Percentiles rank a stretch among this genome's conserved stretches.
Evolutionary conservation across 2,797 vertebrate genomes (phyloP).

Genomic region (Sarcophilus harrisii): DNA sequence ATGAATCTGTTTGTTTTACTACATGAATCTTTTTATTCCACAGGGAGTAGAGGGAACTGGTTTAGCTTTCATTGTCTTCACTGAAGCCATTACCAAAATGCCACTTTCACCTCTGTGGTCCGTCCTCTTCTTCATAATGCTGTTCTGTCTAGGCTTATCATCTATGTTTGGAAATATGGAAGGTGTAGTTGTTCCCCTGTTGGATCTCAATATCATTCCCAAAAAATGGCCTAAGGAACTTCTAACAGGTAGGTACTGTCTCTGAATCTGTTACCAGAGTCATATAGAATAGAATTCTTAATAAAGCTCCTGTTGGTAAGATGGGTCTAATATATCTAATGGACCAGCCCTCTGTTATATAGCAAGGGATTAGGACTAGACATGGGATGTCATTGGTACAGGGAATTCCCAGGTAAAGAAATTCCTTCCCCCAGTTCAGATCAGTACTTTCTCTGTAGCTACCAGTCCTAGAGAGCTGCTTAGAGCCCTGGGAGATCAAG

Average conservation of each 20-base stretch:
- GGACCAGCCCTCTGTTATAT: background rate
- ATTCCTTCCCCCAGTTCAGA: background rate
- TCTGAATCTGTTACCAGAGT: background rate
- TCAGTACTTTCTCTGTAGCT: background rate
- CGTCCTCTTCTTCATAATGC: slow-evolving; percentile 95
- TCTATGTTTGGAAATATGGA: slow-evolving; percentile 97
- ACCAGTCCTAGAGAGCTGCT: background rate
- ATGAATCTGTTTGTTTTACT: background rate
- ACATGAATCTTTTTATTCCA: slow-evolving; percentile 20
- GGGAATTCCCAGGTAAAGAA: background rate
- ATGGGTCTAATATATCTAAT: background rate
- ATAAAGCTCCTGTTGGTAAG: background rate
- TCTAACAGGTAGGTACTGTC: slow-evolving; percentile 85
- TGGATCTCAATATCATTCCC: slow-evolving; percentile 89
- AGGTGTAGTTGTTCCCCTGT: slow-evolving; percentile 91
- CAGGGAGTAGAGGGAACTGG: slow-evolving; percentile 95
- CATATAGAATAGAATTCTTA: background rate
- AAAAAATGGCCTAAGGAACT: slow-evolving; percentile 91
- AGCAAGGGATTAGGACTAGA: background rate
- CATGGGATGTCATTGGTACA: background rate
- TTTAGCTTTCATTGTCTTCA: slow-evolving; percentile 96
- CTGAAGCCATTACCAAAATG: slow-evolving; percentile 96
- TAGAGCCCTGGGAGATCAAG: background rate
- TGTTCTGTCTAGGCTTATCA: slow-evolving; percentile 95
- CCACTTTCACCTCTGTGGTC: slow-evolving; percentile 93